A percentile compares a stretch with the other conserved stretches of the same genome.
These are phyloP conservation scores for Stichodactyla helianthus DNA, from an alignment of 64 coral and sea anemone genomes.

Conservation along the genomic window DNA sequence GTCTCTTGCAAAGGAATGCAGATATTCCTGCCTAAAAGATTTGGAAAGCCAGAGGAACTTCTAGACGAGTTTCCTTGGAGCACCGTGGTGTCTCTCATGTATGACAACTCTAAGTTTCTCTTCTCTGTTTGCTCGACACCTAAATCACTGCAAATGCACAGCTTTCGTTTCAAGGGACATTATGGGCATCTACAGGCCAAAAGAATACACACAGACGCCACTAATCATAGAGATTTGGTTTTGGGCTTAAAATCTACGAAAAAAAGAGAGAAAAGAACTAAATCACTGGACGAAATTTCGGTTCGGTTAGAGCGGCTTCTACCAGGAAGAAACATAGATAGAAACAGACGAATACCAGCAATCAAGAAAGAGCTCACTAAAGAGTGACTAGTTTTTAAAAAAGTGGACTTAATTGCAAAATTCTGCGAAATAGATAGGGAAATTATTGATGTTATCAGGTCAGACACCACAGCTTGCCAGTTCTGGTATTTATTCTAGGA, in stretches of 20 bases:
- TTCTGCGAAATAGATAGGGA: too few relatives aligned
- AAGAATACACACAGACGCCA: conserved; percentile 40
- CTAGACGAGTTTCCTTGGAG: conserved; percentile 55
- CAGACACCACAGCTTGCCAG: too few relatives aligned
- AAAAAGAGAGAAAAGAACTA: background rate
- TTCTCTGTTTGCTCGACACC: conserved; percentile 32
- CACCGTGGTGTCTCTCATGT: conserved; percentile 49
- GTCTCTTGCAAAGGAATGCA: conserved; percentile 59
- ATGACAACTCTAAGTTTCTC: conserved; percentile 48
- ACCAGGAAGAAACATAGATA: background rate
- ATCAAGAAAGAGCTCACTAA: background rate
- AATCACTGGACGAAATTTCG: background rate
- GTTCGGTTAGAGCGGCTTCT: background rate
- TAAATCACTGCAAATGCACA: background rate
- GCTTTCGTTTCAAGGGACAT: conserved; percentile 66
- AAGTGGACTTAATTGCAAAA: too few relatives aligned
- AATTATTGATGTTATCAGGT: too few relatives aligned
- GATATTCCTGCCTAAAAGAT: conserved; percentile 46
- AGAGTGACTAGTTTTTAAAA: too few relatives aligned
- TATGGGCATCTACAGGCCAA: conserved; percentile 56
- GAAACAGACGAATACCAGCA: background rate
- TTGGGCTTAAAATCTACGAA: background rate
- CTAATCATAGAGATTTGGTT: background rate
- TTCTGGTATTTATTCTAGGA: too few relatives aligned
- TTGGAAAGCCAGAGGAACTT: conserved; percentile 52